These are phyloP conservation scores for Germaria angustata DNA, from an alignment of 2,888 invertebrate genomes.

Conservation along the genomic window DNA sequence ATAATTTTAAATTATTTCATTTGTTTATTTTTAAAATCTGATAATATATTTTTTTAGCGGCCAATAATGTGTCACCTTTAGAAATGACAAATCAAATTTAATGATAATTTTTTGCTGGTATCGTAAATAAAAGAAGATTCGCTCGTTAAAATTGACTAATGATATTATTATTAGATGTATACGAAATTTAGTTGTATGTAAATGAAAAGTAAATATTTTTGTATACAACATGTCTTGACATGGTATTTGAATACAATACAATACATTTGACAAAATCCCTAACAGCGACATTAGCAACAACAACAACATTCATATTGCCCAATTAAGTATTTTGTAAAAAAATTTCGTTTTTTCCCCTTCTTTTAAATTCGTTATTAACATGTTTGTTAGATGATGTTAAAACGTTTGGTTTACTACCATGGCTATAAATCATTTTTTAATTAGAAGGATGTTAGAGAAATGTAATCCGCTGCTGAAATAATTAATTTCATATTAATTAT, in stretches of 20 bases:
- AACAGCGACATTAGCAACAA: not conserved
- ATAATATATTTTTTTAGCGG: conserved; percentile 22
- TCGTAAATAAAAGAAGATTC: conserved; percentile 24
- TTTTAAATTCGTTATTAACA: not conserved
- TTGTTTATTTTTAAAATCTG: conserved; percentile 44
- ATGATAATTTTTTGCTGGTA: not conserved
- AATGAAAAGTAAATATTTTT: conserved; percentile 1
- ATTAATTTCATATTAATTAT: no score
- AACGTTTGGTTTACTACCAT: not conserved
- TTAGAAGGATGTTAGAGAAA: not conserved
- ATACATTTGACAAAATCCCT: conserved; percentile 2
- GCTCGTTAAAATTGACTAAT: conserved; percentile 25
- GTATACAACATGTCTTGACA: not conserved
- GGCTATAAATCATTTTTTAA: conserved; percentile 17
- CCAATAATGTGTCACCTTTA: conserved; percentile 41
- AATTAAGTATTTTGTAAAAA: not conserved
- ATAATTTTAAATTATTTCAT: conserved; percentile 20
- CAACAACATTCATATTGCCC: not conserved
- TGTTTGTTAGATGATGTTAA: conserved; percentile 19
- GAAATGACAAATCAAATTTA: conserved; percentile 21
- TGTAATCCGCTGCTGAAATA: not conserved
- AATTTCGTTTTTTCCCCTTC: not conserved
- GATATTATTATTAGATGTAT: conserved; percentile 18
- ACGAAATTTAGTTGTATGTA: not conserved
- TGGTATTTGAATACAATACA: not conserved